Evolutionary conservation across 2,888 invertebrate genomes (phyloP).

Genomic region (Tinea semifulvella): DNA sequence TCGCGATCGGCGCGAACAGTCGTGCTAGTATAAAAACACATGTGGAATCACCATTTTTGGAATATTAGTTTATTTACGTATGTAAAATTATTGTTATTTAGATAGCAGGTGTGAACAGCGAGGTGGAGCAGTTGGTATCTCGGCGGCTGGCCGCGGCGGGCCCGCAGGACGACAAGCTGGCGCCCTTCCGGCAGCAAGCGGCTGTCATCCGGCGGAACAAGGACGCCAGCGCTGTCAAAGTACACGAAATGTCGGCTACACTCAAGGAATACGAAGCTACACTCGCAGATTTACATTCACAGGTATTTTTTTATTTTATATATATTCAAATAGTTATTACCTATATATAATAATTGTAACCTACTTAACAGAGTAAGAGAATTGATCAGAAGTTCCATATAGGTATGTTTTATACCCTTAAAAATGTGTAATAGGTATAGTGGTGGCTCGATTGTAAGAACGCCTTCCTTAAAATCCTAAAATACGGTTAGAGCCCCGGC

Average conservation of each 20-base stretch:
- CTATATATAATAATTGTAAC: too few species aligned
- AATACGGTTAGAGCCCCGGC: too few species aligned
- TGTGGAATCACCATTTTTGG: too few species aligned
- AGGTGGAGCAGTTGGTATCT: conserved; percentile 78
- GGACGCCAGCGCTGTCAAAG: conserved; percentile 73
- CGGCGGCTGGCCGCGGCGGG: conserved; percentile 72
- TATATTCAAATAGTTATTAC: not conserved
- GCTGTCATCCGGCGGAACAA: conserved; percentile 83
- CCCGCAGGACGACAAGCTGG: conserved; percentile 76
- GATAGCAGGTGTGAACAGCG: conserved; percentile 62
- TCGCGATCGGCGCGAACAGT: too few species aligned
- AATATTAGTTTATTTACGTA: too few species aligned
- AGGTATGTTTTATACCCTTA: too few species aligned
- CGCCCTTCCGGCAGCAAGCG: conserved; percentile 87
- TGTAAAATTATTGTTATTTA: conserved; percentile 22
- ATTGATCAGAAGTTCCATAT: too few species aligned
- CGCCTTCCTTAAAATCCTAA: too few species aligned
- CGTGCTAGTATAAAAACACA: too few species aligned
- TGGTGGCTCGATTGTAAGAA: too few species aligned
- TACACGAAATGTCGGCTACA: conserved; percentile 72
- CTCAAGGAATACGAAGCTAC: conserved; percentile 69
- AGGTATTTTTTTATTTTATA: conserved; percentile 29
- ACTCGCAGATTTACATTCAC: conserved; percentile 64
- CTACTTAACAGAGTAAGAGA: too few species aligned
- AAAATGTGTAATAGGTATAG: too few species aligned